Conservation (phyloP, 2,888 invertebrate genomes). For the Cenopis cana region DNA sequence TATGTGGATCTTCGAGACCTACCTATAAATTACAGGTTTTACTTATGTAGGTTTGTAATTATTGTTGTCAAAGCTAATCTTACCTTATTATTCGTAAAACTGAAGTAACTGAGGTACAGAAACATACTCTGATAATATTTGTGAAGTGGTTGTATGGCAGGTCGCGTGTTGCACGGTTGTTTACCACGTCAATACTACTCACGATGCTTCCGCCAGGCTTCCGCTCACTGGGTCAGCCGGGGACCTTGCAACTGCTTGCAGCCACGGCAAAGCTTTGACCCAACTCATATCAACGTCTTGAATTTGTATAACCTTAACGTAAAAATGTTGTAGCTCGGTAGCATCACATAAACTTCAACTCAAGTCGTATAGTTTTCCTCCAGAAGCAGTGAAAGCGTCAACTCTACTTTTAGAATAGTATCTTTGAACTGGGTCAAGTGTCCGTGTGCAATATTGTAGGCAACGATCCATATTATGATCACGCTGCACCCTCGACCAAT, state of each 20-base stretch:
- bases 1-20: conserved; percentile 61
- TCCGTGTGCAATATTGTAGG: conserved; percentile 29
- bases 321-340: not conserved
- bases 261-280: conserved; percentile 5
- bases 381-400: conserved; percentile 2
- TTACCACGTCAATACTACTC: conserved; percentile 28
- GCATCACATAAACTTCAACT: not conserved
- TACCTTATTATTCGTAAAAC: not conserved
- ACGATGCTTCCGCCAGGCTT: conserved; percentile 21
- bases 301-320: not conserved
- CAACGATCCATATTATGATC: conserved; percentile 60
- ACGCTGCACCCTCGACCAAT: conserved; percentile 67
- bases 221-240: conserved; percentile 30
- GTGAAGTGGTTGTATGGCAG: conserved; percentile 10
- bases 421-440: conserved; percentile 40
- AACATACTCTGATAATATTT: not conserved
- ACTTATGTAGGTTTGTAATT: not conserved
- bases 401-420: conserved; percentile 32
- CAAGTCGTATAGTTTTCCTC: not conserved
- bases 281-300: not conserved
- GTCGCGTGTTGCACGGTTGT: conserved; percentile 36
- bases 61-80: not conserved
- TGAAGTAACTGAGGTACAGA: not conserved
- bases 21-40: conserved; percentile 11
- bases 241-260: conserved; percentile 12